Base-by-base conservation (phyloP, 2,888 invertebrate species). In the Netelia virgata region DNA sequence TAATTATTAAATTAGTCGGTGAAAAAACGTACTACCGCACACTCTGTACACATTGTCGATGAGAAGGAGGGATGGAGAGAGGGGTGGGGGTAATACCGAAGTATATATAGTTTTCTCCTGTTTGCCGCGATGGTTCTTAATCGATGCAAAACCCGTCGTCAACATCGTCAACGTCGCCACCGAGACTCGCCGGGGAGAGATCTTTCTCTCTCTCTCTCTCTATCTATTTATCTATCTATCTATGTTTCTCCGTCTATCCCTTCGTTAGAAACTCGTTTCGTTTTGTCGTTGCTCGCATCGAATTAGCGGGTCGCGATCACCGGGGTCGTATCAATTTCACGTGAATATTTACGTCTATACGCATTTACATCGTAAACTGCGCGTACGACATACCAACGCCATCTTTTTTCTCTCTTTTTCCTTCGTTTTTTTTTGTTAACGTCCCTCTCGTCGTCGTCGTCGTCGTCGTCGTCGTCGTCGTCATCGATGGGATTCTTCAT, bases 291-390 rank as follows among this genome's bases (percentile, higher is more conserved):
- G 85, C 36, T 76, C 86, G 82, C 77, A 85, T 81, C 85, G 80
- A 86, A 83, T 82, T 78, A 78, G 78, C 85, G 81, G 81, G 69
- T 85, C 85, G 84, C 86, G 83, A 85, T 84, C 72, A 77, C 80
- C 75, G 81, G 83, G 85, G 85, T 86, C 85, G 86, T 85, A 84
- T 86, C 82, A 85, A 85, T 86, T 86, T 86, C 80, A 85, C 86
- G 70, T 70, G 72, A 82, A 82, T 82, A 78, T 36, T 55, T 73
- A 72, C 70, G 16, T 66, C 66, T 75, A 20, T 14, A 55, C 57
- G 64, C 50, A 55, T 63, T 73, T 73, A 80, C 68, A 63, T 76
- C 79, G 84, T 88, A 83, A 86, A 86, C 82, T 86, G 72, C 82
- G 78, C 86, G 83, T 41, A 9, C 18, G 18, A 28, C 16, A 43